Conservation (phyloP, 2,113 vertebrate genomes). For the Candoia aspera region DNA sequence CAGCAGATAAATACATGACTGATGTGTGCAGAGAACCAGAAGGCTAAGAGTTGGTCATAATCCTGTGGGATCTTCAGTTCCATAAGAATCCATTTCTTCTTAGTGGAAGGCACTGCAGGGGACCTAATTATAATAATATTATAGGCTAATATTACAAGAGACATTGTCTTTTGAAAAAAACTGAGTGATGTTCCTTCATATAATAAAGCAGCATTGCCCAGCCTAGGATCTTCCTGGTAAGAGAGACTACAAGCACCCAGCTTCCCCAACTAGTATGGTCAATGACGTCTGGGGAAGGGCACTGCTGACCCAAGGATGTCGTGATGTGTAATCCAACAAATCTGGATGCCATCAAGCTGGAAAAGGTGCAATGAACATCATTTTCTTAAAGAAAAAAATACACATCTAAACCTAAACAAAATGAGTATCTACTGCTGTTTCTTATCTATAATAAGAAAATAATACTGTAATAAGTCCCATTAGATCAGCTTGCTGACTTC, state of each 20-base stretch:
- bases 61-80: background rate
- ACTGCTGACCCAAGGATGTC: too few relatives aligned
- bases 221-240: background rate
- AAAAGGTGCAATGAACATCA: too few relatives aligned
- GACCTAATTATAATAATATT: background rate
- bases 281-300: too few relatives aligned
- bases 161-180: background rate
- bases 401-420: too few relatives aligned
- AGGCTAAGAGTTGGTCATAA: background rate
- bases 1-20: background rate
- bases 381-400: too few relatives aligned
- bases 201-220: background rate
- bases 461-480: too few relatives aligned
- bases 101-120: background rate
- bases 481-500: too few relatives aligned
- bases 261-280: background rate
- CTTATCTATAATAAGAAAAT: too few relatives aligned
- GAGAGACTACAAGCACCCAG: background rate
- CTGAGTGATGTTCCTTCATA: background rate
- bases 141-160: background rate
- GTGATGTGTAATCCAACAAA: too few relatives aligned
- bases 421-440: too few relatives aligned
- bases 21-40: background rate
- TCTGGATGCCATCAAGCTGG: too few relatives aligned
- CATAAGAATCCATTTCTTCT: background rate